These are phyloP conservation scores for Porites australiensis DNA, from an alignment of 64 coral and sea anemone genomes.

Conservation along the genomic window DNA sequence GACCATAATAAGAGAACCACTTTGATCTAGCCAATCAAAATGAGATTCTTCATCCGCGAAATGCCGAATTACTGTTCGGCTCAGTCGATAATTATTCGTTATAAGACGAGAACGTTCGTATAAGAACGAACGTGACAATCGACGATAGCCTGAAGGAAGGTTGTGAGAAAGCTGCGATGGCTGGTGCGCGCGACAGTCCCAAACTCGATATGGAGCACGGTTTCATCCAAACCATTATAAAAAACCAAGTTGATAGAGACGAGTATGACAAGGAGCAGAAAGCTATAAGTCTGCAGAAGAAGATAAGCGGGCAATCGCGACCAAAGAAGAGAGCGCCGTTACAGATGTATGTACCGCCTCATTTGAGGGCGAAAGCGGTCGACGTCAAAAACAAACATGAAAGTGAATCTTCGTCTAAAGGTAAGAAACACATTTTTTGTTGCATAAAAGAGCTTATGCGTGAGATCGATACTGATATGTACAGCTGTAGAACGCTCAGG, in stretches of 20 bases:
- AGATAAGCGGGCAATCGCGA: not conserved
- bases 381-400: not conserved
- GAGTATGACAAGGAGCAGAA: conserved; percentile 99
- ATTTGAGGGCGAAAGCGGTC: conserved; percentile 52
- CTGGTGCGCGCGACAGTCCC: conserved; percentile 19
- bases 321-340: conserved; percentile 35
- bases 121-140: not conserved
- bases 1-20: conserved; percentile 57
- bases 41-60: not conserved
- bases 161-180: not conserved
- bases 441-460: no score
- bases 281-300: conserved; percentile 43
- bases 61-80: not conserved
- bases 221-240: conserved; percentile 91
- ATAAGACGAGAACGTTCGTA: not conserved
- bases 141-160: not conserved
- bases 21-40: conserved; percentile 22
- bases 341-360: conserved; percentile 90
- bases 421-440: not conserved
- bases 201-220: conserved; percentile 90
- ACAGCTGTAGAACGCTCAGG: no score
- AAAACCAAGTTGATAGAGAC: conserved; percentile 92
- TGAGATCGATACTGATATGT: no score
- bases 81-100: conserved; percentile 25
- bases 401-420: not conserved